These are phyloP conservation scores for Camponotus floridanus DNA, from an alignment of 1,140 invertebrate species.

Conservation along the genomic window DNA sequence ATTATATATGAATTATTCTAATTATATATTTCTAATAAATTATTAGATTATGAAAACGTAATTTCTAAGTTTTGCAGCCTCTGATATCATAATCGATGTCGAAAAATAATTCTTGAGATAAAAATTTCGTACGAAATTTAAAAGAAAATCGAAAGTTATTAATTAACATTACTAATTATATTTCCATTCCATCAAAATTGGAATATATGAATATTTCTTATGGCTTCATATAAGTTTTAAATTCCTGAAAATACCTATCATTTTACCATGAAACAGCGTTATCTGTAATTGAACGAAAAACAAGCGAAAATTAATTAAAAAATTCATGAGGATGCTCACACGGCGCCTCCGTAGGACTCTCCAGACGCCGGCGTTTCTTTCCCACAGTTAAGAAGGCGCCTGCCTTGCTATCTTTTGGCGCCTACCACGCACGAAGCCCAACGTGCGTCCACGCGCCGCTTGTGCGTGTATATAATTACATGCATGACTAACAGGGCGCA, in stretches of 20 bases:
- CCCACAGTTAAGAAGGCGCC: slow-evolving; percentile 85
- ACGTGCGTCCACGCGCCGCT: slow-evolving; percentile 61
- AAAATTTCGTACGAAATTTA: background rate
- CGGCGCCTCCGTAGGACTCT: slow-evolving; percentile 70
- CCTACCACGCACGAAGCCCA: slow-evolving; percentile 72
- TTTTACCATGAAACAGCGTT: slow-evolving; percentile 19
- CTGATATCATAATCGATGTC: background rate
- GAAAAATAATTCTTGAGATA: background rate
- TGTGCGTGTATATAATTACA: slow-evolving; percentile 62
- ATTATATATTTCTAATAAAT: background rate
- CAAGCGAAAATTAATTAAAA: slow-evolving; percentile 61
- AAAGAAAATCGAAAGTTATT: background rate
- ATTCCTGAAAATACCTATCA: background rate
- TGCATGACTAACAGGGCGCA: slow-evolving; percentile 24
- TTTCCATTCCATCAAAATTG: background rate
- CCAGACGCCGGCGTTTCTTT: slow-evolving; percentile 80
- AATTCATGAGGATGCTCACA: slow-evolving; percentile 21
- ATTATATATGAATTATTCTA: background rate
- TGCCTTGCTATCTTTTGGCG: slow-evolving; percentile 82
- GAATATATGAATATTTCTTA: background rate
- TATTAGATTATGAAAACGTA: background rate
- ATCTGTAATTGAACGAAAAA: slow-evolving; percentile 11
- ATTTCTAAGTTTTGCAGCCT: background rate
- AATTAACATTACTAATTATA: background rate
- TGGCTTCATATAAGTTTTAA: background rate